Percentiles rank a stretch among this genome's conserved stretches.
These are phyloP conservation scores for Carterocephalus palaemon DNA, from an alignment of 2,888 invertebrate species.

Conservation along the genomic window DNA sequence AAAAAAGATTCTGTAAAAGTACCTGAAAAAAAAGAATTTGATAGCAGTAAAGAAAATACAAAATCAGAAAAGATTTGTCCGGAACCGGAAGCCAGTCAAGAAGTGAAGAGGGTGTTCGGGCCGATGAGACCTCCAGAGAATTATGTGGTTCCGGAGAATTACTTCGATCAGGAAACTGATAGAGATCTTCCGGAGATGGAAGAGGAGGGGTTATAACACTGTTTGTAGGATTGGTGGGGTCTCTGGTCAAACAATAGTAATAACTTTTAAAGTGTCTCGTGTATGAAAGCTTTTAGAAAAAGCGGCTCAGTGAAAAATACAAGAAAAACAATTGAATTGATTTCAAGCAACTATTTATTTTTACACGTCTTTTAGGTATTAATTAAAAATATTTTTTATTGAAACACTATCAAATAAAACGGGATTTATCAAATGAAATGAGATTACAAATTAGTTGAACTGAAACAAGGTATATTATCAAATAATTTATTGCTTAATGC, in stretches of 20 bases:
- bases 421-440: background rate
- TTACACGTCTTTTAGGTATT: too few relatives aligned
- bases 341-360: background rate
- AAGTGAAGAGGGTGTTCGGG: conserved; percentile 37
- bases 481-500: conserved; percentile 44
- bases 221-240: too few relatives aligned
- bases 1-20: conserved; percentile 22
- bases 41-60: conserved; percentile 26
- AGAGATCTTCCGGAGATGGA: conserved; percentile 69
- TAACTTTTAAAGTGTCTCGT: too few relatives aligned
- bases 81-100: too few relatives aligned
- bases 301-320: too few relatives aligned
- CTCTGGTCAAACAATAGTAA: too few relatives aligned
- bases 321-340: background rate
- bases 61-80: too few relatives aligned
- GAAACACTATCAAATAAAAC: background rate
- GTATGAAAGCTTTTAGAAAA: too few relatives aligned
- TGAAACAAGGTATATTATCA: conserved; percentile 8
- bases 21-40: conserved; percentile 16
- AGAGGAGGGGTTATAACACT: conserved; percentile 36
- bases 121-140: conserved; percentile 73
- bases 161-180: conserved; percentile 65
- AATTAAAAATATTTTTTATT: too few relatives aligned
- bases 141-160: conserved; percentile 67
- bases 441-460: too few relatives aligned